Conservation (phyloP, 2,888 invertebrate species). For the Erebia epiphron region DNA sequence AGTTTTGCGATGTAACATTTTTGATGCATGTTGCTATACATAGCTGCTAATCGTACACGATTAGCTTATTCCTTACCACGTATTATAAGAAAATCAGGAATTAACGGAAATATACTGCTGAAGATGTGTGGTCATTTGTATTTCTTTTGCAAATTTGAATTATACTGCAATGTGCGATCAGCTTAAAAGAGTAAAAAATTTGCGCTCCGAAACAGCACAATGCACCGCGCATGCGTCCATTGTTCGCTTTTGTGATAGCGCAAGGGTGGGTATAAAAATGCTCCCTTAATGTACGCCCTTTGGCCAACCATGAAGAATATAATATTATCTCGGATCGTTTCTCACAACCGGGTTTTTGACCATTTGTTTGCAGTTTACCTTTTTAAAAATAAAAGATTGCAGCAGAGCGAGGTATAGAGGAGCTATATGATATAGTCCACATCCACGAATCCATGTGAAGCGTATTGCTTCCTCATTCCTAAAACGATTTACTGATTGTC, state of each 20-base stretch:
- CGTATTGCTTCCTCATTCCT: no score
- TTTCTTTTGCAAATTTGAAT: no score
- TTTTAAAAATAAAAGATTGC: neutral
- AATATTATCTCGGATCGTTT: slow-evolving; percentile 53
- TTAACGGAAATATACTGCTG: no score
- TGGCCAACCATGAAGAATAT: slow-evolving; percentile 43
- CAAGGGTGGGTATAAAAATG: slow-evolving; percentile 53
- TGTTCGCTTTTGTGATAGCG: slow-evolving; percentile 53
- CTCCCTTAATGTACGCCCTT: slow-evolving; percentile 57
- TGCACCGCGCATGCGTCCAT: slow-evolving; percentile 59
- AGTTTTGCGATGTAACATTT: no score
- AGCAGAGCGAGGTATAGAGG: neutral
- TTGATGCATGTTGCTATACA: no score
- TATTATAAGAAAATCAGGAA: no score
- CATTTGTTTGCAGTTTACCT: neutral
- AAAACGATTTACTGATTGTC: no score
- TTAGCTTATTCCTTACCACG: no score
- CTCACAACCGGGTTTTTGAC: slow-evolving; percentile 33
- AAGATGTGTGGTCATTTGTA: no score
- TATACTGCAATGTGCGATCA: neutral
- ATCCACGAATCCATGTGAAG: no score
- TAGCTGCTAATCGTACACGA: no score
- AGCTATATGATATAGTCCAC: neutral
- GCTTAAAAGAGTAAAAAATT: slow-evolving; percentile 43
- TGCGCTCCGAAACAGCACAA: slow-evolving; percentile 55